Evolutionary conservation across 2,888 invertebrate species (phyloP), one percentile per base, ranked within the genome.

Genomic region (Meteorus colon): DNA sequence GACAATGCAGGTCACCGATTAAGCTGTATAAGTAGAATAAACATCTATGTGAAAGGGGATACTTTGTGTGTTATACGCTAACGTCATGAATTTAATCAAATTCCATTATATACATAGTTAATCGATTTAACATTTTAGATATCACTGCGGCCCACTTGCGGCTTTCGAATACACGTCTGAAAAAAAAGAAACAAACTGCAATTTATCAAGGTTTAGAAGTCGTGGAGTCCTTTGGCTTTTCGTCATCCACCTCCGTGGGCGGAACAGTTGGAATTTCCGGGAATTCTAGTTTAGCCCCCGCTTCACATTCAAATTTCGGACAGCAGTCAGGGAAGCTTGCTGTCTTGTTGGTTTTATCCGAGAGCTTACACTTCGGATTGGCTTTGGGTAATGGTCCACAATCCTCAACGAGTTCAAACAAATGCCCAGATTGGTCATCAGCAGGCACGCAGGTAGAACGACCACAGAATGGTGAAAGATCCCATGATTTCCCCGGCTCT

Each of bases 391-490:
- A 92, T 24, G 97, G 96, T 14, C 97, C 97, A 85, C 97, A 97
- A 90, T 97, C 97, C 87, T 96, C 96, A 0, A 96, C 96, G 83
- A 96, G 91, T 90, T 96, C 96, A 81, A 96, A 91, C 0, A 96
- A 93, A 84, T 95, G 93, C 51, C 94, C 93, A 45, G 94, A 93
- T 81, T 92, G 91, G 87, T 96, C 95, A 81, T 96, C 95, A 81
- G 94, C 94, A 82, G 94, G 92, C 4, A 96, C 95, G 90, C 97
- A 97, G 74, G 96, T 96, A 84, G 96, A 96, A 82, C 95, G 94
- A n/a, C 97, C 97, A 86, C 97, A 97, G 94, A 97, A 97, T 5
- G 97, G 97, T 2, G 94, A 92, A 83, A 97, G 90, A 74, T 96
- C 96, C 97, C 97, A 97, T 77, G 94, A 91, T 90, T 96, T 94